Conservation (phyloP, 2,113 vertebrate genomes). For the Helogale parvula region DNA sequence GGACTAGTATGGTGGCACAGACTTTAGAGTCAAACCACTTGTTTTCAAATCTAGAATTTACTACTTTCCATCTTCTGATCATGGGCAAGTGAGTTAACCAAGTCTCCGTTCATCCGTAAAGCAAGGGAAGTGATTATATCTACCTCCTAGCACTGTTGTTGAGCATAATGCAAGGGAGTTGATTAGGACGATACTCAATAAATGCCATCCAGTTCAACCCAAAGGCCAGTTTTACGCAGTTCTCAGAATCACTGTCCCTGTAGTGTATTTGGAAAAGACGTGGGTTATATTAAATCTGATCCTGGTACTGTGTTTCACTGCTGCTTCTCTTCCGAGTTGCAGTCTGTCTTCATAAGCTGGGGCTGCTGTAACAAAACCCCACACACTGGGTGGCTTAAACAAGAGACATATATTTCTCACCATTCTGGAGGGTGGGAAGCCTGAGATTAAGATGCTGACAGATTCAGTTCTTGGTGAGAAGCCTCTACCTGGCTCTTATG, state of each 20-base stretch:
- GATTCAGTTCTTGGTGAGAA: background rate
- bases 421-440: background rate
- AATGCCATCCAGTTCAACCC: background rate
- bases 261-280: background rate
- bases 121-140: background rate
- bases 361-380: background rate
- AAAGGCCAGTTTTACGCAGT: background rate
- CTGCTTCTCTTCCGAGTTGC: background rate
- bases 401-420: background rate
- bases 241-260: background rate
- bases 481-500: background rate
- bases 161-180: background rate
- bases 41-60: background rate
- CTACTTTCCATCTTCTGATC: background rate
- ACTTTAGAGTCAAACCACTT: background rate
- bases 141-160: background rate
- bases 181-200: background rate
- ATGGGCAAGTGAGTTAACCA: background rate
- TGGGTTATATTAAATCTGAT: background rate
- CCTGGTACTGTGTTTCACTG: background rate
- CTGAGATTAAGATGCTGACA: background rate
- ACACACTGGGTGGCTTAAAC: background rate
- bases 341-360: background rate
- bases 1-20: background rate
- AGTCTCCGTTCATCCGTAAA: background rate